Base-by-base conservation (phyloP, 2,888 invertebrate genomes). In the Odontocerum albicorne region DNA sequence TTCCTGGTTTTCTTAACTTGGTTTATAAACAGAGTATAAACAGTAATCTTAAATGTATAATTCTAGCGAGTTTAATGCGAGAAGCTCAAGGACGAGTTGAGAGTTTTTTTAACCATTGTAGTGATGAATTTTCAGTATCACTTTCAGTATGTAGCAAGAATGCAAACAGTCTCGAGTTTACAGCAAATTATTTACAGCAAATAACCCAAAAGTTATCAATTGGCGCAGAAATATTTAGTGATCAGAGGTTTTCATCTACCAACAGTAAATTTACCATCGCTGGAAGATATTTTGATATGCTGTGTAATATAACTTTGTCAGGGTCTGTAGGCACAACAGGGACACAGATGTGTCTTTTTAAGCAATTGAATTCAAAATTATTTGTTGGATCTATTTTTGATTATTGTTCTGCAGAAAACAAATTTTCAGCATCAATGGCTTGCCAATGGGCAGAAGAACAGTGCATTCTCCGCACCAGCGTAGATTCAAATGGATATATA, bases 61-160 rank as follows among this genome's bases (percentile, higher is more conserved):
- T 56, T n/a, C 40, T 33, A 4, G 56, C 44, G 2, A 42, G 53
- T 22, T 27, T 59, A n/a, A 36, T 55, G n/a, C 52, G 49, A 16
- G 10, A 55, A 8, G 56, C 52, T 3, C 39, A 36, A 21, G 56
- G 49, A 2, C 35, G 47, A 2, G 21, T 51, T 2, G 56, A 59
- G 17, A 47, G 56, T 16, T 47, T 53, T 7, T 16, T 56, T 22
- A 55, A 59, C 33, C 56, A 59, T 31, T 53, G 32, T 17, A 51
- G 53, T 12, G 47, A 56, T 10, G 33, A 52, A 17, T 59, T 49
- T 21, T 56, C 59, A 3, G 45, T 44, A 7, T 53, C 59, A 4
- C 16, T 53, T 16, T 49, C 59, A 3, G 13, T 56, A 15, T 19
- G 33, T 2, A 53, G 53, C 43, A 22, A 39, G n/a, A 32, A 42